These are phyloP conservation scores for Girardinichthys multiradiatus DNA, from an alignment of 2,113 vertebrate genomes.

Conservation along the genomic window DNA sequence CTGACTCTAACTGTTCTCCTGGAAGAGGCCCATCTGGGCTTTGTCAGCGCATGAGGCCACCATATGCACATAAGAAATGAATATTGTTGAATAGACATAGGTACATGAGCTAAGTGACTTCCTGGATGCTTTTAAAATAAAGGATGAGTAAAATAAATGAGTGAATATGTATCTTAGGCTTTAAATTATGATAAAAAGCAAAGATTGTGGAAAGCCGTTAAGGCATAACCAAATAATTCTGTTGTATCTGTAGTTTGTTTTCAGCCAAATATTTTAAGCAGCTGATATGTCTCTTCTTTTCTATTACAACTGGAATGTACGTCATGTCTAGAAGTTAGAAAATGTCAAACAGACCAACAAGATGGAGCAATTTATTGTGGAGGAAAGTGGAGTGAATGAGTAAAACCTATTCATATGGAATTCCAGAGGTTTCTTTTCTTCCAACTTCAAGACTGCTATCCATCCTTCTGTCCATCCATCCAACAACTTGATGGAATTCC, in stretches of 20 bases:
- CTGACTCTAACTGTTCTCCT: constrained; percentile 26
- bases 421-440: neutral
- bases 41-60: constrained; percentile 37
- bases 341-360: neutral
- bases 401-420: neutral
- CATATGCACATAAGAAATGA: constrained; percentile 25
- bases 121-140: constrained; percentile 26
- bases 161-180: constrained; percentile 11
- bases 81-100: constrained; percentile 26
- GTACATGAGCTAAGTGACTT: constrained; percentile 2
- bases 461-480: too few relatives aligned
- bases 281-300: neutral
- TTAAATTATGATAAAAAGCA: constrained; percentile 34
- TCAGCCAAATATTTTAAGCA: neutral
- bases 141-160: constrained; percentile 34
- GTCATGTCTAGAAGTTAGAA: neutral
- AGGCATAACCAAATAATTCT: neutral
- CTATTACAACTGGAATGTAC: neutral
- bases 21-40: constrained; percentile 44
- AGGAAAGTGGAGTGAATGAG: neutral
- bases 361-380: too few relatives aligned
- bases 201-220: constrained; percentile 15
- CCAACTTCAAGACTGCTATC: neutral
- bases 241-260: neutral
- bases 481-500: too few relatives aligned